These are phyloP conservation scores for Ceratina australensis DNA, from an alignment of 1,140 invertebrate species.

Conservation along the genomic window DNA sequence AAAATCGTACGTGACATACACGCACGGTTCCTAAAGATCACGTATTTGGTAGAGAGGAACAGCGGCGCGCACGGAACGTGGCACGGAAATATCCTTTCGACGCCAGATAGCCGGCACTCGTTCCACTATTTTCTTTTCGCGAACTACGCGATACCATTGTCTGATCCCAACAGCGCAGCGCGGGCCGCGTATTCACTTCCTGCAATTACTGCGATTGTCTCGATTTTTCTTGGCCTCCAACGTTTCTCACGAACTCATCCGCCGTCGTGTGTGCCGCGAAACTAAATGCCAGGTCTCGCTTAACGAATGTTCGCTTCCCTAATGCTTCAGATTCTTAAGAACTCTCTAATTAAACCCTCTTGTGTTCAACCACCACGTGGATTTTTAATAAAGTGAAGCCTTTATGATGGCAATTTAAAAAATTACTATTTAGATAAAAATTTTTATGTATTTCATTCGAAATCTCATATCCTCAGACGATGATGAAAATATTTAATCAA, in stretches of 20 bases:
- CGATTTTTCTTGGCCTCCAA: conserved; percentile 57
- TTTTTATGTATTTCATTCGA: no score
- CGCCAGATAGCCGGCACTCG: not conserved
- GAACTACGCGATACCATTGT: conserved; percentile 60
- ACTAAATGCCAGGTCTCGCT: not conserved
- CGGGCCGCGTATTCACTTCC: conserved; percentile 49
- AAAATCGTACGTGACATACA: no score
- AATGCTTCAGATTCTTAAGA: no score
- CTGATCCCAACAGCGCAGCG: conserved; percentile 20
- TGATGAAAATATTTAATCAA: no score
- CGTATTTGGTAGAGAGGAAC: not conserved
- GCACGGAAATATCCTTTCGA: conserved; percentile 43
- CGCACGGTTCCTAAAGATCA: not conserved
- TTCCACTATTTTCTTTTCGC: conserved; percentile 54
- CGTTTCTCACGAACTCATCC: conserved; percentile 46
- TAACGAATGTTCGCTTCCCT: no score
- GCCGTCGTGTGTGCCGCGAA: not conserved
- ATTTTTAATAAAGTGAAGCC: no score
- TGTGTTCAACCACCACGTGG: no score
- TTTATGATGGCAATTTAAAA: no score
- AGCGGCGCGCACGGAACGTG: conserved; percentile 11
- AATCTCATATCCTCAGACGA: no score
- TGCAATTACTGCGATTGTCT: conserved; percentile 64
- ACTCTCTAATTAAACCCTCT: no score
- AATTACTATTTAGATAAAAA: no score